Conservation (phyloP, 2,113 vertebrate genomes). For the Falco punctatus region DNA sequence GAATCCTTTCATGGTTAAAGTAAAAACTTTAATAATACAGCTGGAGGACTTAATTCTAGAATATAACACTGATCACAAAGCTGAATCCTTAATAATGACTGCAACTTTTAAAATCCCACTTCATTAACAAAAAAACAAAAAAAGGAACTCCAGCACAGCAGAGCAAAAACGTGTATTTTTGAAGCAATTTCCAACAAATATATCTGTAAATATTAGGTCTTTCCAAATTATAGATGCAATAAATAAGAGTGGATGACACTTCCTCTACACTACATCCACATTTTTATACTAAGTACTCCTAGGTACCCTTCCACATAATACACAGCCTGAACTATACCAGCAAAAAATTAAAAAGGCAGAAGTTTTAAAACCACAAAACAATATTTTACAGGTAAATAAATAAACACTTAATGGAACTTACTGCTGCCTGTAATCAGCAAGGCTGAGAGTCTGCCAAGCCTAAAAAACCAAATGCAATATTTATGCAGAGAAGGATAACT, state of each 20-base stretch:
- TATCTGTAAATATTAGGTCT: neutral
- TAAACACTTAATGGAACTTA: neutral
- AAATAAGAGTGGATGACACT: neutral
- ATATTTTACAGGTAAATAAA: neutral
- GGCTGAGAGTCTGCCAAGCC: neutral
- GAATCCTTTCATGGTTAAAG: neutral
- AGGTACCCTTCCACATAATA: neutral
- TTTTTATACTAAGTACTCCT: neutral
- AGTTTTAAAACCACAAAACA: neutral
- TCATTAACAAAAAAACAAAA: neutral
- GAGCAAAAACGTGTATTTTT: neutral
- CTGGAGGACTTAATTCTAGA: neutral
- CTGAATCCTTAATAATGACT: neutral
- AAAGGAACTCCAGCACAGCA: neutral
- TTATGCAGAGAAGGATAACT: neutral
- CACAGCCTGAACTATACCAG: neutral
- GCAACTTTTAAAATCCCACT: neutral
- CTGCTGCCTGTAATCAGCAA: neutral
- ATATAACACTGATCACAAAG: neutral
- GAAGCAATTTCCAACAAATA: neutral
- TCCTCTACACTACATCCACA: neutral
- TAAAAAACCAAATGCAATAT: neutral
- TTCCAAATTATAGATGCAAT: neutral
- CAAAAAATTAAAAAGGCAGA: neutral
- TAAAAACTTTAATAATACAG: neutral